Evolutionary conservation across 2,888 invertebrate species (phyloP).

Genomic region (Cyaniris semiargus): DNA sequence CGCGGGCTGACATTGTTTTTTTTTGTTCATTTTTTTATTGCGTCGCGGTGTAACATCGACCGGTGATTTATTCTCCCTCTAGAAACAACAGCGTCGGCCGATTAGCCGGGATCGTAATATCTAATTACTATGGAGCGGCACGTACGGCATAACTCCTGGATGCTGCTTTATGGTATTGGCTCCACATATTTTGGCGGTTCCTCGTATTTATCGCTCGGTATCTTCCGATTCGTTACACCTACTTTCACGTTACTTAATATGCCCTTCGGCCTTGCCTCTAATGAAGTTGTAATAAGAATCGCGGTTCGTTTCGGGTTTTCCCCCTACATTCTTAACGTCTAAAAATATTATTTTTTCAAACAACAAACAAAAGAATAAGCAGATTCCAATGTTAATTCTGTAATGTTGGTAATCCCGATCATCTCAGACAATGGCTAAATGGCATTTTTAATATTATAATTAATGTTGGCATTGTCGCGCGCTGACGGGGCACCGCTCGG

Average conservation of each 20-base stretch:
- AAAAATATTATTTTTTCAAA: neutral
- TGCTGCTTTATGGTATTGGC: constrained; percentile 80
- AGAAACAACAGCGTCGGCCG: constrained; percentile 80
- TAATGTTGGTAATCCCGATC: constrained; percentile 75
- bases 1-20: constrained; percentile 73
- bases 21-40: constrained; percentile 62
- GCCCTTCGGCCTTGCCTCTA: neutral
- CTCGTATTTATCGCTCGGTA: constrained; percentile 48
- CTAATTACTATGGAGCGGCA: constrained; percentile 79
- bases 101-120: constrained; percentile 77
- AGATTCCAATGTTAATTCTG: neutral
- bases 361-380: neutral
- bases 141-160: constrained; percentile 76
- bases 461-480: constrained; percentile 81
- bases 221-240: constrained; percentile 30
- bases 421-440: constrained; percentile 80
- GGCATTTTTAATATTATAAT: constrained; percentile 81
- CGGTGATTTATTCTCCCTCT: constrained; percentile 77
- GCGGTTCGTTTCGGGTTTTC: too few species aligned
- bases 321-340: neutral
- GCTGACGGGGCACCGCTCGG: constrained; percentile 76
- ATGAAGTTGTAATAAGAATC: too few species aligned
- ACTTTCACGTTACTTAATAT: constrained; percentile 19
- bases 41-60: constrained; percentile 66
- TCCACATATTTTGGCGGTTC: constrained; percentile 79